These are phyloP conservation scores for Oreohelix idahoensis DNA, from an alignment of 1,140 invertebrate genomes.

Conservation along the genomic window DNA sequence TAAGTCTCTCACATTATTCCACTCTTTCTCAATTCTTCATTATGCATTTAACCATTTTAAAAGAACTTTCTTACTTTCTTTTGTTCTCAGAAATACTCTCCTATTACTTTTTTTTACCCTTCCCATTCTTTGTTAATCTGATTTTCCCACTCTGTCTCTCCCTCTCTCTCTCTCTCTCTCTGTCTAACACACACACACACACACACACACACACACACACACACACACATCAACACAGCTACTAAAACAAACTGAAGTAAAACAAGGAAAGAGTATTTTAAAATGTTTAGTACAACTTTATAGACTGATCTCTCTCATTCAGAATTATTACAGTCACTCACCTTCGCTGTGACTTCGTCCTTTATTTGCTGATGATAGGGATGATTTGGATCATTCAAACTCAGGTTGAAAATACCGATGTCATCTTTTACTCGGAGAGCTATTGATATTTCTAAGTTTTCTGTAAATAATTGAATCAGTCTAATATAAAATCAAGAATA, in stretches of 20 bases:
- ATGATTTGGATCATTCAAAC: background rate
- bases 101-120: too few relatives aligned
- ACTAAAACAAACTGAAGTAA: background rate
- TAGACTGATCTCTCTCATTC: too few relatives aligned
- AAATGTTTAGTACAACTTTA: background rate
- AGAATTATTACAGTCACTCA: background rate
- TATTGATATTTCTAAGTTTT: background rate
- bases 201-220: conserved; percentile 20
- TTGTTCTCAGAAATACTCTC: too few relatives aligned
- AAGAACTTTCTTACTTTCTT: too few relatives aligned
- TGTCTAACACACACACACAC: background rate
- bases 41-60: too few relatives aligned
- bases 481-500: too few relatives aligned
- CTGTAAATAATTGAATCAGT: too few relatives aligned
- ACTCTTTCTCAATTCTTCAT: too few relatives aligned
- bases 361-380: background rate
- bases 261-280: background rate
- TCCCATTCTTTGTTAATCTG: too few relatives aligned
- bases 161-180: background rate
- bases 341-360: background rate
- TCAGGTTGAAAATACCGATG: background rate
- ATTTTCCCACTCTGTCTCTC: too few relatives aligned
- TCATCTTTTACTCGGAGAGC: background rate
- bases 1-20: too few relatives aligned
- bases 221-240: background rate